Evolutionary conservation across 1,140 invertebrate genomes (phyloP).

Genomic region (Eueides isabella): DNA sequence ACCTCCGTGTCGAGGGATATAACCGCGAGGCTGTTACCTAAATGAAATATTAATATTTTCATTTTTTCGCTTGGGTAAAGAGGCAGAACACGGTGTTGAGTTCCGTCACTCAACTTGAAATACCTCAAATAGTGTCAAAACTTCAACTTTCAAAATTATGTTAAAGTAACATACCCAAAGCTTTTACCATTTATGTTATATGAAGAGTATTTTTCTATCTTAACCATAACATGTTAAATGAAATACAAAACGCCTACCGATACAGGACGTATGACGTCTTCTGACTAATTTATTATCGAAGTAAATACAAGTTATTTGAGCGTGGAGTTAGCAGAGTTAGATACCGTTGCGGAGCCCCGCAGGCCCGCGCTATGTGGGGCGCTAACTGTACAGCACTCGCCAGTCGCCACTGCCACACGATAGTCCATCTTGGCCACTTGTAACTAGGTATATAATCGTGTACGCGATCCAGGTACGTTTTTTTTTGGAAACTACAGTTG

Average conservation of each 20-base stretch:
- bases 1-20: too few species aligned
- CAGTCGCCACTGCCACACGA: background rate
- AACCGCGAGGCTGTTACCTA: too few species aligned
- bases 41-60: too few species aligned
- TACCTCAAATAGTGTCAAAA: too few species aligned
- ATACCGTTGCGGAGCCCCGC: conserved; percentile 10
- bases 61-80: too few species aligned
- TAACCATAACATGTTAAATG: too few species aligned
- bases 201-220: too few species aligned
- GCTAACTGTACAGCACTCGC: conserved; percentile 14
- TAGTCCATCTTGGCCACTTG: background rate
- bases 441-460: background rate
- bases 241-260: background rate
- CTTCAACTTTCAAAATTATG: too few species aligned
- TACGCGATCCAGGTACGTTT: background rate
- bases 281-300: background rate
- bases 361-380: conserved; percentile 16
- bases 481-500: background rate
- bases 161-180: too few species aligned
- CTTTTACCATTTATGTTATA: too few species aligned
- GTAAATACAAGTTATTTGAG: conserved; percentile 5
- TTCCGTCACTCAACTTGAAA: too few species aligned
- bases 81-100: too few species aligned
- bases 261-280: background rate
- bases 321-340: conserved; percentile 8